Evolutionary conservation across 2,797 vertebrate species (phyloP).

Genomic region (Dicrostonyx torquatus): DNA sequence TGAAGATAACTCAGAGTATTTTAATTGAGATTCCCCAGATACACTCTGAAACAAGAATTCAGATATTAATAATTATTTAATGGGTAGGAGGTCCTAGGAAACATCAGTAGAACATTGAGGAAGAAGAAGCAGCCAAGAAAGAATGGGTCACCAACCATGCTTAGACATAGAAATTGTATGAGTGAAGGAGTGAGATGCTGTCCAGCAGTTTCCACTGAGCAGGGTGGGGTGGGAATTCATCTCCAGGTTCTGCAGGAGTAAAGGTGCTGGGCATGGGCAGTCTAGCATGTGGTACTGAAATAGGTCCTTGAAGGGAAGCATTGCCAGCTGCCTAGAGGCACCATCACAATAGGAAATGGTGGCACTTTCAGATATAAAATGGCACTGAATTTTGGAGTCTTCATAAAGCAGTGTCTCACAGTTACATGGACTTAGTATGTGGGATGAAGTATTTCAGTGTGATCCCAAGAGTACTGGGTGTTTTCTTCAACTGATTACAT

Average conservation of each 20-base stretch:
- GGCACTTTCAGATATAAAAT: neutral
- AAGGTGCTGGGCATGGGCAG: neutral
- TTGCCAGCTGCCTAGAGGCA: neutral
- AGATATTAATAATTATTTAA: neutral
- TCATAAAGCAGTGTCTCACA: neutral
- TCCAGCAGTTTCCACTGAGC: rapidly evolving
- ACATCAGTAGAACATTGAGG: neutral
- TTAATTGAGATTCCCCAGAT: neutral
- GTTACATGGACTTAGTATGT: neutral
- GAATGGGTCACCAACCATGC: neutral
- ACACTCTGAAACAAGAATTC: neutral
- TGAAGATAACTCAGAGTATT: neutral
- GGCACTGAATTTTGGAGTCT: neutral
- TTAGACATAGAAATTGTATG: neutral
- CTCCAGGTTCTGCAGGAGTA: neutral
- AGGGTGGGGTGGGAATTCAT: neutral
- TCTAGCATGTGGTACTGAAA: neutral
- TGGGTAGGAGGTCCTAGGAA: neutral
- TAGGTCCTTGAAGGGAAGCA: neutral
- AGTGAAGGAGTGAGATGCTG: neutral
- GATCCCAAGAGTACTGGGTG: neutral
- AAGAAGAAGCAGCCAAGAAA: neutral
- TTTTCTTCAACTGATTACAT: neutral
- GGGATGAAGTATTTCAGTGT: neutral
- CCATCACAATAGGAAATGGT: neutral